Evolutionary conservation across 2,113 vertebrate genomes (phyloP).

Genomic region (Caretta caretta): DNA sequence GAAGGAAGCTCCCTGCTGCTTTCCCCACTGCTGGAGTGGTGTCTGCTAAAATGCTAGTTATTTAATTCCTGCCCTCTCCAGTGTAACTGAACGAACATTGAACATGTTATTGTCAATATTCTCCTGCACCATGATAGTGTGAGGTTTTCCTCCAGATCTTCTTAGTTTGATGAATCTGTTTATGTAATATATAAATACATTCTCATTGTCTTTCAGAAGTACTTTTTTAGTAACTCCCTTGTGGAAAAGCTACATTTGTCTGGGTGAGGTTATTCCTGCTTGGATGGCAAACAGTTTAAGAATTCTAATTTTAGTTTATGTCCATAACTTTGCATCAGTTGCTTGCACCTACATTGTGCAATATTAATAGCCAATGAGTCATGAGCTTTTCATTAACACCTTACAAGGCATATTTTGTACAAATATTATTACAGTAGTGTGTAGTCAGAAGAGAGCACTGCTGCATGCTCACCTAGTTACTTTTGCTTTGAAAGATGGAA

Average conservation of each 20-base stretch:
- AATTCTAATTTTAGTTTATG: no score
- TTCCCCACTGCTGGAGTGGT: background rate
- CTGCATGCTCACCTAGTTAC: background rate
- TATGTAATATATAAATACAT: background rate
- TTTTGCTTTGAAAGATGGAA: background rate
- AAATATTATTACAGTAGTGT: background rate
- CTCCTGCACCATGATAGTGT: background rate
- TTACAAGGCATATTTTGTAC: background rate
- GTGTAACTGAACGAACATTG: background rate
- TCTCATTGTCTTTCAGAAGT: background rate
- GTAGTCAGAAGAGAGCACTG: background rate
- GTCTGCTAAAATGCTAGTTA: background rate
- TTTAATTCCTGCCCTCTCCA: background rate
- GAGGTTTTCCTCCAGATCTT: background rate
- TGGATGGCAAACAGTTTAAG: background rate
- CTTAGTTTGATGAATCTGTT: background rate
- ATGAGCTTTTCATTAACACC: background rate
- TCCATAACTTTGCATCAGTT: background rate
- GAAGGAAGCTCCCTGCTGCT: background rate
- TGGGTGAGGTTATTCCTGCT: background rate
- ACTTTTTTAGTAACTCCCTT: background rate
- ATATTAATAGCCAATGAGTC: background rate
- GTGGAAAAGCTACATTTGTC: background rate
- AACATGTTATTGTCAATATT: background rate
- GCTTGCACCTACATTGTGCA: background rate